These are phyloP conservation scores for Salvelinus sp. DNA, from an alignment of 2,113 vertebrate species.

Conservation along the genomic window DNA sequence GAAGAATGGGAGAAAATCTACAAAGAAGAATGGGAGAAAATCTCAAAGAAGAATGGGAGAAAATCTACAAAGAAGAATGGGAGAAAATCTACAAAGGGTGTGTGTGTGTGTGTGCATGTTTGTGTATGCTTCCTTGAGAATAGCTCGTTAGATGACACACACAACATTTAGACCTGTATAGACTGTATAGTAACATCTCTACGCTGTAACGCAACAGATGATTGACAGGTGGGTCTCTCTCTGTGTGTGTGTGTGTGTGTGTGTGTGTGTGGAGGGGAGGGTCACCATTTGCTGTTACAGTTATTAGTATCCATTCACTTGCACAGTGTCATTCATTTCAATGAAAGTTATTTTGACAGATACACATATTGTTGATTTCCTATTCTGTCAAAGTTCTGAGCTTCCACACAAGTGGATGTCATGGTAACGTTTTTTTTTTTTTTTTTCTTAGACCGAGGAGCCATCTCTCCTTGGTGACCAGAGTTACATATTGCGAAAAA, in stretches of 20 bases:
- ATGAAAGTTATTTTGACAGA: too few relatives aligned
- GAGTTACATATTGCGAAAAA: background rate
- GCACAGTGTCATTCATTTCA: background rate
- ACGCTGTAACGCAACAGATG: background rate
- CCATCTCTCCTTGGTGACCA: background rate
- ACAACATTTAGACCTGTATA: conserved; percentile 47
- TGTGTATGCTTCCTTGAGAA: background rate
- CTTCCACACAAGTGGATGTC: background rate
- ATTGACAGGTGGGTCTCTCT: too few relatives aligned
- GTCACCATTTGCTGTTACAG: background rate
- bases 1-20: too few relatives aligned
- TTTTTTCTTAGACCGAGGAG: background rate
- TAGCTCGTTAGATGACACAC: too few relatives aligned
- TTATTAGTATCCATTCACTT: background rate
- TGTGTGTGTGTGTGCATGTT: background rate
- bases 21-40: too few relatives aligned
- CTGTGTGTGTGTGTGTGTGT: background rate
- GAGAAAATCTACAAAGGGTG: too few relatives aligned
- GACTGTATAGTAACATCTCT: conserved; percentile 36
- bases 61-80: too few relatives aligned
- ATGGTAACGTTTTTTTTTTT: background rate
- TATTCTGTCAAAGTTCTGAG: background rate
- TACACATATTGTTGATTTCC: too few relatives aligned
- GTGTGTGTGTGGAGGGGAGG: background rate
- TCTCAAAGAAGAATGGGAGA: too few relatives aligned